Evolutionary conservation across 2,113 vertebrate genomes (phyloP).

Genomic region (Mohoua ochrocephala): DNA sequence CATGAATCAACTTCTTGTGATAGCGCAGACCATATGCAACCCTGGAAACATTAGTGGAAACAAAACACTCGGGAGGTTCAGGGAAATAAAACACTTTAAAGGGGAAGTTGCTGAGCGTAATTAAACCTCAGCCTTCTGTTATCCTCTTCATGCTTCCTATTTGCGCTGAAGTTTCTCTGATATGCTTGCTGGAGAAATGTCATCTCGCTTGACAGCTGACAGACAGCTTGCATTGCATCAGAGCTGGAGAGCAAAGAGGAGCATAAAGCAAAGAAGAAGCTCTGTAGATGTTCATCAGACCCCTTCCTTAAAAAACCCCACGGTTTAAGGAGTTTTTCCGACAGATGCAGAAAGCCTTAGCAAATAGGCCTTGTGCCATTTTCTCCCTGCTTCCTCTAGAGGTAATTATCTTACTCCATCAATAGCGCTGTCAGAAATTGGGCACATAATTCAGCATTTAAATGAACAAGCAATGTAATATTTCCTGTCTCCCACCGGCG

Average conservation of each 20-base stretch:
- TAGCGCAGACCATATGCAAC: constrained; percentile 67
- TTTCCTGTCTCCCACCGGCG: constrained; percentile 74
- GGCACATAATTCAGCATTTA: constrained; percentile 83
- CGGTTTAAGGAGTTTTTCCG: neutral
- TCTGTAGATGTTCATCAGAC: constrained; percentile 4
- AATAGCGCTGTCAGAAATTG: constrained; percentile 76
- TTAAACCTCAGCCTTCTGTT: constrained; percentile 71
- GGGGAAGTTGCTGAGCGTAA: constrained; percentile 64
- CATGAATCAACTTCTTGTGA: constrained; percentile 83
- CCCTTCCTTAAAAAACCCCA: neutral
- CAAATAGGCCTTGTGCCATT: constrained; percentile 61
- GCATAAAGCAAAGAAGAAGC: constrained; percentile 1
- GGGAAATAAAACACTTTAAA: constrained; percentile 45
- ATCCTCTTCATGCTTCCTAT: constrained; percentile 53
- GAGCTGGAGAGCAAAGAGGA: constrained; percentile 53
- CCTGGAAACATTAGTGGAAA: constrained; percentile 53
- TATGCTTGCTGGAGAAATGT: constrained; percentile 53
- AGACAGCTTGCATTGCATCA: constrained; percentile 54
- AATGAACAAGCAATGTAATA: constrained; percentile 80
- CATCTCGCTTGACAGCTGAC: constrained; percentile 50
- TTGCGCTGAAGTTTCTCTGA: constrained; percentile 60
- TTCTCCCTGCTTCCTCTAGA: constrained; percentile 67
- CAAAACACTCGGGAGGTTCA: constrained; percentile 53
- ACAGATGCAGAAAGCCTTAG: constrained; percentile 50
- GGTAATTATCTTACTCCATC: constrained; percentile 81